Evolutionary conservation across 2,888 invertebrate species (phyloP).

Genomic region (Cerceris rybyensis): DNA sequence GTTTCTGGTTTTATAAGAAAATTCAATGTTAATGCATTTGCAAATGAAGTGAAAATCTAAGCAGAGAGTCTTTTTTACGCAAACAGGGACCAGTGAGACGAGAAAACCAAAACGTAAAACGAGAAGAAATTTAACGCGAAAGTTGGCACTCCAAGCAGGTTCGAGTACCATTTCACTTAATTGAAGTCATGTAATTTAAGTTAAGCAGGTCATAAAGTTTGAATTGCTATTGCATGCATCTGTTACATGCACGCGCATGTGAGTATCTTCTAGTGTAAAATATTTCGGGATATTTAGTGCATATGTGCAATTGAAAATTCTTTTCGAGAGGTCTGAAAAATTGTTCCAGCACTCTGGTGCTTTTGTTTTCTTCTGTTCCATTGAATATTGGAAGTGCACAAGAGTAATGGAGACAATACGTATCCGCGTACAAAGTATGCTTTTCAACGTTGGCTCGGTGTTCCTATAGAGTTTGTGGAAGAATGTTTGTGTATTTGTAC

Average conservation of each 20-base stretch:
- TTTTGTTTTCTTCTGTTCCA: constrained; percentile 12
- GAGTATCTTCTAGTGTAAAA: constrained; percentile 1
- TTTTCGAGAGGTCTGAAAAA: constrained; percentile 50
- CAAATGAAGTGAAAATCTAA: no score
- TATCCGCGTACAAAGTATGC: no score
- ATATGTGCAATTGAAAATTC: constrained; percentile 60
- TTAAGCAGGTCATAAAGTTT: constrained; percentile 70
- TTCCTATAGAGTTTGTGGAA: no score
- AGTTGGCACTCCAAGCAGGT: constrained; percentile 57
- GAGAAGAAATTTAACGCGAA: constrained; percentile 36
- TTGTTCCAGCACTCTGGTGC: constrained; percentile 47
- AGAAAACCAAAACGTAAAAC: constrained; percentile 2
- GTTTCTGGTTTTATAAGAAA: no score
- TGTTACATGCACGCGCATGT: constrained; percentile 56
- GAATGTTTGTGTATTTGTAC: no score
- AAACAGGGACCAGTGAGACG: neutral
- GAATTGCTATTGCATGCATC: constrained; percentile 68
- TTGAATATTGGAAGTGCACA: neutral
- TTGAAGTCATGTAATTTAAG: constrained; percentile 69
- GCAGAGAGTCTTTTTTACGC: no score
- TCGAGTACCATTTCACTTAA: constrained; percentile 63
- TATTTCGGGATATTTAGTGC: constrained; percentile 23
- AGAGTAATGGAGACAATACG: no score
- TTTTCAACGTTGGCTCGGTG: no score
- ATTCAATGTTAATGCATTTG: no score